Conservation (phyloP, 2,113 vertebrate genomes). For the Azemiops feae region DNA sequence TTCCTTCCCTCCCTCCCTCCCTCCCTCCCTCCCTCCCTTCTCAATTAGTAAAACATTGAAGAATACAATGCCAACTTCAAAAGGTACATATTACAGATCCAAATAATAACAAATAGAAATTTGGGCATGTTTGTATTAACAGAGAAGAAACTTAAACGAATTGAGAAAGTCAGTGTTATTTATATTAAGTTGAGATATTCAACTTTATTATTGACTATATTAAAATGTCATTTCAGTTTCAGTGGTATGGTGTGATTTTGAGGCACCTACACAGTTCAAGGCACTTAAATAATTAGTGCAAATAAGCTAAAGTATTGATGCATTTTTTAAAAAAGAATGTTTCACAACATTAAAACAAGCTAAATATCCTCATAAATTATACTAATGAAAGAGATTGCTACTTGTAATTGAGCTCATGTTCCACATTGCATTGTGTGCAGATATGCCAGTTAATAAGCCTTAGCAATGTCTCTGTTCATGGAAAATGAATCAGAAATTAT, state of each 20-base stretch:
- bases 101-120: neutral
- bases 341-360: constrained; percentile 63
- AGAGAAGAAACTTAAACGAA: neutral
- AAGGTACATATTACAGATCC: neutral
- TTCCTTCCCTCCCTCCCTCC: neutral
- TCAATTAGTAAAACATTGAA: neutral
- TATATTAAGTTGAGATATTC: neutral
- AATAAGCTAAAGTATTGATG: constrained; percentile 49
- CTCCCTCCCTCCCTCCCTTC: no score
- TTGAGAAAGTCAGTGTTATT: neutral
- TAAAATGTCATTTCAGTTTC: constrained; percentile 25
- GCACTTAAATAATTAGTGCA: constrained; percentile 60
- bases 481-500: constrained; percentile 76
- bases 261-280: constrained; percentile 2
- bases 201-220: neutral
- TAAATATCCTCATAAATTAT: constrained; percentile 71
- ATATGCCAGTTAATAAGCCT: constrained; percentile 78
- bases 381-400: constrained; percentile 75
- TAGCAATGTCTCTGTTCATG: constrained; percentile 74
- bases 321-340: constrained; percentile 38
- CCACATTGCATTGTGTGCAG: constrained; percentile 65
- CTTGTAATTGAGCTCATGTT: constrained; percentile 67
- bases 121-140: neutral
- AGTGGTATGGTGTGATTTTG: neutral
- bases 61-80: neutral